Percentiles rank a stretch among this genome's conserved stretches.
Conservation (phyloP, 2,888 invertebrate species). For the Luperina nickerlii region DNA sequence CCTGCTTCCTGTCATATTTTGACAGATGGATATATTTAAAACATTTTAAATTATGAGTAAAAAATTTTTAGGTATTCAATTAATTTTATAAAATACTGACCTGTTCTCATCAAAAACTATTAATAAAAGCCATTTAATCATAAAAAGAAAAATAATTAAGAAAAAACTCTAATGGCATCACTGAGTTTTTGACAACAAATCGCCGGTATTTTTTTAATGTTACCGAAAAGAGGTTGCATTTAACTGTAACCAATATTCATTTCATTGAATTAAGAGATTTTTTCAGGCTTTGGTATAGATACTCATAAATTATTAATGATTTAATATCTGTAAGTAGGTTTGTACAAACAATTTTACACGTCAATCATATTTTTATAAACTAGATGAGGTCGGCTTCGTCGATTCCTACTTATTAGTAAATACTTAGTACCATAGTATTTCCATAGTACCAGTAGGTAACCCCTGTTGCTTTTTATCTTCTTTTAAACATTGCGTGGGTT, state of each 20-base stretch:
- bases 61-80: not conserved
- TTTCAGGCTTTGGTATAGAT: not conserved
- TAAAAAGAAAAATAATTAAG: not conserved
- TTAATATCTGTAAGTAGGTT: no score
- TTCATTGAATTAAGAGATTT: not conserved
- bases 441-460: no score
- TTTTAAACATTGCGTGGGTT: not conserved
- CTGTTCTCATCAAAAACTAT: not conserved
- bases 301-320: not conserved
- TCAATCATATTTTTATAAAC: no score
- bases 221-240: not conserved
- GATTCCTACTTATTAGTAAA: not conserved
- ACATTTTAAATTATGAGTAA: not conserved
- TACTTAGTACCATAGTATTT: not conserved
- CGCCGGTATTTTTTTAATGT: not conserved
- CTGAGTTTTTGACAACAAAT: not conserved
- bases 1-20: not conserved
- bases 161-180: not conserved
- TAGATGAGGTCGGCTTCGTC: no score
- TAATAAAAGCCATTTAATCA: not conserved
- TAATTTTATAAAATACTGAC: not conserved
- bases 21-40: not conserved
- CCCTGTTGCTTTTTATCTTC: not conserved
- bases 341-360: no score
- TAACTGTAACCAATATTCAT: not conserved